phyloP scores from a whole-genome alignment of 2,797 vertebrate genomes.

The Schizopygopsis pylzovi region DNA sequence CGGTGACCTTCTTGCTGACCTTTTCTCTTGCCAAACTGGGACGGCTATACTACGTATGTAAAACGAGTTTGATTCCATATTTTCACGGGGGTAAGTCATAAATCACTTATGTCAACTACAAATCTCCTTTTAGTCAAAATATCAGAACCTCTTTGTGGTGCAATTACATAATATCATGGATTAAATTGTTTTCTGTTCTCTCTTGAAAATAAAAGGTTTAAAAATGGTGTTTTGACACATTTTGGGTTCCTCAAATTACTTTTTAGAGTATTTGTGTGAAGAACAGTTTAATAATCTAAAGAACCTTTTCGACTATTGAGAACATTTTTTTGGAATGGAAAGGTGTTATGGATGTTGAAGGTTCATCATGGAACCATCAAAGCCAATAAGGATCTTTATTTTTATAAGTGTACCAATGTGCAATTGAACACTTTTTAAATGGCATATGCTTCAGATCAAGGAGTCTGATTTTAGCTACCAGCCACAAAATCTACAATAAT shows the following conservation, averaged over 20 bases:
- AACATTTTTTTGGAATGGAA: background rate
- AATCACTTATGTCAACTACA: background rate
- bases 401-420: background rate
- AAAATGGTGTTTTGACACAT: background rate
- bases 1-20: conserved; percentile 79
- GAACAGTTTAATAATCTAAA: background rate
- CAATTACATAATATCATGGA: conserved; percentile 27
- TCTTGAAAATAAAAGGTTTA: background rate
- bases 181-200: conserved; percentile 1
- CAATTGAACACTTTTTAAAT: background rate
- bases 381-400: background rate
- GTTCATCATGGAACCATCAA: background rate
- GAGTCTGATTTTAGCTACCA: background rate
- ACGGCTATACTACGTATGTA: conserved; percentile 26
- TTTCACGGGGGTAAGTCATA: background rate
- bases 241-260: background rate
- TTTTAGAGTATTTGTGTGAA: background rate
- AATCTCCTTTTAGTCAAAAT: background rate
- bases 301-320: background rate
- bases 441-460: conserved; percentile 10
- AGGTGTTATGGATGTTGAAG: background rate
- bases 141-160: conserved; percentile 15
- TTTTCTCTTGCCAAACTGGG: conserved; percentile 71
- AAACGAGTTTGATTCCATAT: conserved; percentile 5
- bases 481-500: conserved; percentile 12